Evolutionary conservation across 2,888 invertebrate species (phyloP).

Genomic region (Drosophila rubida): DNA sequence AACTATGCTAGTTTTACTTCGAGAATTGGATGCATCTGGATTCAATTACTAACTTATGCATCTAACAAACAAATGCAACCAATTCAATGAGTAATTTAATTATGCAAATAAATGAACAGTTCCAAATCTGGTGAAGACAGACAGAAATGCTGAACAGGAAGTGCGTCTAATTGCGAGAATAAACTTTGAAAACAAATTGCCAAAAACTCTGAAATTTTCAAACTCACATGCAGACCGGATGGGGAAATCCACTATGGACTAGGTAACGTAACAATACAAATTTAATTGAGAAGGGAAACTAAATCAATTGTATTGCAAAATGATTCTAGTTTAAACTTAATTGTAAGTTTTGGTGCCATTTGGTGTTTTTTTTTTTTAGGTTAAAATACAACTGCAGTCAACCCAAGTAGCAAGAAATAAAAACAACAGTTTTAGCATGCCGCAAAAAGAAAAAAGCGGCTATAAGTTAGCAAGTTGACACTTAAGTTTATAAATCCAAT

Average conservation of each 20-base stretch:
- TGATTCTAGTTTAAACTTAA: conserved; percentile 53
- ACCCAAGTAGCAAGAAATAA: conserved; percentile 12
- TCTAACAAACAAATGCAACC: conserved; percentile 26
- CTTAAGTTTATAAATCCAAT: conserved; percentile 79
- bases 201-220: conserved; percentile 29
- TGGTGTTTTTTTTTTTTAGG: conserved; percentile 44
- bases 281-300: conserved; percentile 55
- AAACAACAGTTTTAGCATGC: conserved; percentile 13
- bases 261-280: conserved; percentile 54
- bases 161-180: conserved; percentile 39
- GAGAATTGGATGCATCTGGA: conserved; percentile 22
- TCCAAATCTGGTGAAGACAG: conserved; percentile 32
- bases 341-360: conserved; percentile 43
- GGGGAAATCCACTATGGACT: conserved; percentile 39
- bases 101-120: conserved; percentile 56
- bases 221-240: conserved; percentile 33
- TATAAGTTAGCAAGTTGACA: conserved; percentile 49
- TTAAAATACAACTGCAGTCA: conserved; percentile 37
- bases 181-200: conserved; percentile 49
- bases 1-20: conserved; percentile 16
- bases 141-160: conserved; percentile 25
- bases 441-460: background rate
- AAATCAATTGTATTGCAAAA: conserved; percentile 42
- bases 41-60: conserved; percentile 34
- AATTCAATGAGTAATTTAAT: conserved; percentile 58